Base-by-base conservation (phyloP, 2,797 vertebrate species). In the Arnoldichthys spilopterus region DNA sequence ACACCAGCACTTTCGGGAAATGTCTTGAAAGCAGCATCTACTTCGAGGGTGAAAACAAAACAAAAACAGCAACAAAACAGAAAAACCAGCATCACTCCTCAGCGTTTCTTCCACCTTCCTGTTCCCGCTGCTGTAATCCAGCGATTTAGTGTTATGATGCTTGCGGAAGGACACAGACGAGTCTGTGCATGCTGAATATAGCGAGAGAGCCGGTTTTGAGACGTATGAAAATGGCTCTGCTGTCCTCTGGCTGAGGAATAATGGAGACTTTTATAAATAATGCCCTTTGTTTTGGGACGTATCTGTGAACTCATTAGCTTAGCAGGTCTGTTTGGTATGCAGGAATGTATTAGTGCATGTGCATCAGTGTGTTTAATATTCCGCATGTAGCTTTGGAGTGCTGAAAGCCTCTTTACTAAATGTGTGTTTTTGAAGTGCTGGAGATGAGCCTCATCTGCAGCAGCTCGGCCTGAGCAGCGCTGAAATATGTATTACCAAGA, bases 201-300 rank as follows among this genome's bases (percentile, higher is more conserved):
- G 37, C 4, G 16, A n/a, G 59, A 28, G 40, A 61, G 59, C 32
- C 43, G 51, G 37, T 22, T 54, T 30, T 43, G 40, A 15, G 45
- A 62, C 2, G 13, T 49, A 82, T 78, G 26, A 71, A 20, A 62
- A 37, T 34, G 18, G 72, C 47, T 34, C 22, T 79, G 40, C 24
- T 67, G 64, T 61, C 61, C 24, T 82, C 76, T 81, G 40, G 74
- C 73, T 62, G 18, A 79, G 59, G 32, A 74, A 32, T 56, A 80
- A 81, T 51, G 26, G 37, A 76, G 77, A 77, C 76, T 64, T 80
- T 87, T 83, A 90, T 89, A 87, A 91, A 92, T 92, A 89, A 91
- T 90, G 86, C 87, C 81, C 86, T 89, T 90, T 88, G 82, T 90
- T 87, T 86, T 62, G 80, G 53, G 30, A 78, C 76, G 43, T 79